Percentiles rank a stretch among this genome's conserved stretches.
These are phyloP conservation scores for Oryctolagus cuniculus DNA, from an alignment of 2,113 vertebrate species.

Conservation along the genomic window mOryCun1.1 NC_091437.1:55810001-55810500, in stretches of 20 bases:
- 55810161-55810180: too few species aligned
- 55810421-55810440: slow-evolving; percentile 86
- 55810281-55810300: neutral
- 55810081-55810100: neutral
- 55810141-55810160: neutral
- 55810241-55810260: neutral
- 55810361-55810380: slow-evolving; percentile 57
- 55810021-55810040: neutral
- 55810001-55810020: neutral
- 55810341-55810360: slow-evolving; percentile 82
- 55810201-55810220: neutral
- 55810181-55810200: neutral
- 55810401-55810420: slow-evolving; percentile 89
- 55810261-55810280: neutral
- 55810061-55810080: neutral
- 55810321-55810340: neutral
- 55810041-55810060: neutral
- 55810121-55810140: neutral
- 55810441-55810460: slow-evolving; percentile 87
- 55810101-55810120: neutral
- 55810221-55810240: neutral
- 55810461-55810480: slow-evolving; percentile 82
- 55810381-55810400: slow-evolving; percentile 86
- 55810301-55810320: slow-evolving; percentile 33
- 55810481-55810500: slow-evolving; percentile 68